Percentiles rank a stretch among this genome's conserved stretches.
Conservation (phyloP, 2,797 vertebrate species). For the Pseudopleuronectes americanus region DNA sequence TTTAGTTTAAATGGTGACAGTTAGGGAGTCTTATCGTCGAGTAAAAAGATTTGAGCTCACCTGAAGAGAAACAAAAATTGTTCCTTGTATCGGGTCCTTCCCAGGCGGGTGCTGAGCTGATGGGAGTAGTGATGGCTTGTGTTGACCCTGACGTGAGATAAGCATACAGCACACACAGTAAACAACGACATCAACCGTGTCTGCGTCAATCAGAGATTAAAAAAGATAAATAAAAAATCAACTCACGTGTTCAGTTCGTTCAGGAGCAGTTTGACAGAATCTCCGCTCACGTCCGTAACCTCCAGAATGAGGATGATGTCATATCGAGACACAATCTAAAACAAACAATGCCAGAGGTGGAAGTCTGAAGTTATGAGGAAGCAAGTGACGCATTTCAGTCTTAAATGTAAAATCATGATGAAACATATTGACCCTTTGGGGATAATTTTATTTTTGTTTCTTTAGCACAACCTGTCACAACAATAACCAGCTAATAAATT, state of each 20-base stretch:
- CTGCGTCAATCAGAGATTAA: neutral
- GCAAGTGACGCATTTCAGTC: neutral
- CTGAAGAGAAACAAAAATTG: constrained; percentile 81
- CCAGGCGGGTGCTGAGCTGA: constrained; percentile 74
- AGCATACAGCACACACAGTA: neutral
- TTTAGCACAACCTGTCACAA: no score
- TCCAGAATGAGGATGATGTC: constrained; percentile 78
- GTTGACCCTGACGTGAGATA: constrained; percentile 48
- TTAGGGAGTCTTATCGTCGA: neutral
- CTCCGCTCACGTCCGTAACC: constrained; percentile 71
- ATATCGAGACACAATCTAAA: constrained; percentile 76
- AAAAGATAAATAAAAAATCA: neutral
- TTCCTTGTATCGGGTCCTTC: constrained; percentile 75
- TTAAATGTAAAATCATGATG: neutral
- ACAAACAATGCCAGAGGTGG: neutral
- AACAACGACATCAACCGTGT: neutral
- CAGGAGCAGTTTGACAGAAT: constrained; percentile 60
- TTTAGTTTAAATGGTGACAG: neutral
- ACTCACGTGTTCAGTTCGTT: constrained; percentile 73
- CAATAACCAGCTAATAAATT: no score
- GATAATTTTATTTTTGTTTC: no score
- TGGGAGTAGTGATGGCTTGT: constrained; percentile 55
- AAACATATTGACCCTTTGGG: no score
- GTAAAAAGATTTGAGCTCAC: constrained; percentile 32
- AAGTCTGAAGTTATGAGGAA: neutral